phyloP scores from a whole-genome alignment of 2,888 invertebrate species.

The Odontocerum albicorne region DNA sequence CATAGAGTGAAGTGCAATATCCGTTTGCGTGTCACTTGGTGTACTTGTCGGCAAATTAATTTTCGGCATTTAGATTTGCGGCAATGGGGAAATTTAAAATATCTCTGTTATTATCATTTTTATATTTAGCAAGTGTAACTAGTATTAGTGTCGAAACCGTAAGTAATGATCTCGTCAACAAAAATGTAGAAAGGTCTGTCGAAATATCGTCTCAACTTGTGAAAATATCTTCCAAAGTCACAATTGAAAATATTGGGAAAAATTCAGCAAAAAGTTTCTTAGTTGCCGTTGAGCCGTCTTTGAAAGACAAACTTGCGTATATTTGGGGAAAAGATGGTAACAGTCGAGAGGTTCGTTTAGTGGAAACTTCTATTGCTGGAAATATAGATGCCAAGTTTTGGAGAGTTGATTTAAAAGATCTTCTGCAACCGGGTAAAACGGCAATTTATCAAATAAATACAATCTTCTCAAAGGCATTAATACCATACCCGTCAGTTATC shows the following conservation, averaged over 20 bases:
- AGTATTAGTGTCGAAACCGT: conserved; percentile 46
- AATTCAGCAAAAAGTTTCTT: conserved; percentile 70
- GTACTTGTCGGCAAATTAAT: conserved; percentile 5
- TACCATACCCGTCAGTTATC: conserved; percentile 86
- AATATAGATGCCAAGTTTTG: conserved; percentile 56
- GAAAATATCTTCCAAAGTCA: conserved; percentile 77
- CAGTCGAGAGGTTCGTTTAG: conserved; percentile 60
- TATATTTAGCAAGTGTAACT: not conserved
- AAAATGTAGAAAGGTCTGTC: conserved; percentile 82
- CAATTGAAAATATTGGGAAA: conserved; percentile 81
- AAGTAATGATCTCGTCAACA: conserved; percentile 64
- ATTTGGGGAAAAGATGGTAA: conserved; percentile 68
- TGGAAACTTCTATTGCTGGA: conserved; percentile 55
- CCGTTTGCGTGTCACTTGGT: conserved; percentile 30
- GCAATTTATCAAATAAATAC: conserved; percentile 67
- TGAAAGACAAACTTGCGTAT: conserved; percentile 69
- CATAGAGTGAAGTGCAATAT: too few species aligned
- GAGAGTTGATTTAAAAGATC: conserved; percentile 62
- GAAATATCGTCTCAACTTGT: conserved; percentile 89
- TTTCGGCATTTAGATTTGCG: conserved; percentile 8
- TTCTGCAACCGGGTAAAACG: conserved; percentile 60
- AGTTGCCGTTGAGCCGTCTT: conserved; percentile 67
- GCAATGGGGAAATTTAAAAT: conserved; percentile 25
- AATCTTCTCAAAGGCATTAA: conserved; percentile 73
- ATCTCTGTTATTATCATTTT: conserved; percentile 24